Evolutionary conservation across 2,888 invertebrate species (phyloP), one percentile per base, ranked within the genome.

Genomic region (Lithosia quadra): DNA sequence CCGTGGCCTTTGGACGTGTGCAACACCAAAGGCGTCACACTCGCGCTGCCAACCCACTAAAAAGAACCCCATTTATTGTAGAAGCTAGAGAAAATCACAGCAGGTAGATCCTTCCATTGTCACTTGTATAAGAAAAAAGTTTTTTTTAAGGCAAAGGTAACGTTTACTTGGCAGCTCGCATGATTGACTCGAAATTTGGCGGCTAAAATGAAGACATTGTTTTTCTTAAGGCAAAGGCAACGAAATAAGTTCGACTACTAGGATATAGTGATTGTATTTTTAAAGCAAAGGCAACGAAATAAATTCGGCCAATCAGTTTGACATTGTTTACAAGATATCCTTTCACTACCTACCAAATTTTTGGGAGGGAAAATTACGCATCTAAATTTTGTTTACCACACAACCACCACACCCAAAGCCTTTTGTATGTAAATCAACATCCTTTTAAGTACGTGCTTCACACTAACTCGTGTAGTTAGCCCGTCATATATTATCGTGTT

Each of bases 381-480:
- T 33, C 28, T 49, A 49, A 59, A 65, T 22, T 65, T 15, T 59
- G 21, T 28, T 21, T 24, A 34, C 39, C 15, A 56, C 36, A 39
- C 8, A 56, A 1, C 33, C 13, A 33, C 28, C 15, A 59, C 59
- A 49, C 49, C 43, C 18, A 28, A 43, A 24, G 49, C 22, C 59
- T 65, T 58, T 65, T 65, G 65, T 59, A 65, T 65, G 49, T 65
- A 33, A 65, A 59, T 65, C 7, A 8, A 59, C 59, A 65, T 65
- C 65, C 59, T 65, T 65, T 56, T 36, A 24, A 15, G n/a, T 63
- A 39, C 57, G n/a, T 56, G 56, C 58, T 21, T 28, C 0, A n/a
- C 18, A 34, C 24, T 65, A 59, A 49, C 49, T 18, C 13, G 33
- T 21, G 15, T 36, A 22, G 9, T 28, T 11, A 18, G 15, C n/a